Evolutionary conservation across 2,797 vertebrate species (phyloP), one percentile per base, ranked within the genome.

Genomic region (Scarus forsteni): DNA sequence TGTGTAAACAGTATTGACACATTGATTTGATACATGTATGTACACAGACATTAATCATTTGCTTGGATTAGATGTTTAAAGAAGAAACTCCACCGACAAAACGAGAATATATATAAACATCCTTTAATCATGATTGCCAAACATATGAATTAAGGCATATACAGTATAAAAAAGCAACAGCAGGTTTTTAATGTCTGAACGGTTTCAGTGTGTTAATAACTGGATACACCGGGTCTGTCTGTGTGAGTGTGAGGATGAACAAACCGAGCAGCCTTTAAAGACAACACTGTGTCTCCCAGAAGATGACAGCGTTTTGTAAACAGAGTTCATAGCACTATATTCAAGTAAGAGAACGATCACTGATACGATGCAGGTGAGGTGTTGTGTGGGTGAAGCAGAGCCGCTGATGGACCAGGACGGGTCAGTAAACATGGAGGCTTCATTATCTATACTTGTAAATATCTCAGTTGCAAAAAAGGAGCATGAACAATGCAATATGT

Each of bases 111-210:
- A 85, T 94, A 94, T 91, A 94, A 95, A 95, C 88, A 91, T 93
- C 88, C 92, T 96, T 97, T 97, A 96, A 97, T 99, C 95, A 93
- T 98, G 97, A 97, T 98, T 97, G 97, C 96, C 97, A 95, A 97
- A 96, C 96, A 95, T 97, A 92, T 94, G 97, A 99, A 98, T 95
- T 98, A 99, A 99, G 97, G 97, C 98, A 98, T 95, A 88, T 93
- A 95, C 92, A 94, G 96, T 98, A 98, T 97, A 98, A 98, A 98
- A 98, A 97, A 95, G 94, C 97, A 97, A 96, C 85, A 89, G 95
- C 95, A 95, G 96, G 87, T 89, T 50, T 95, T 92, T 86, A 96
- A 96, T 96, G 96, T 95, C 95, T 85, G 93, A 94, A 94, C 92
- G 95, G 95, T 95, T 95, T 96, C 94, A 94, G 96, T 80, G 96